A percentile compares a stretch with the other conserved stretches of the same genome.
Evolutionary conservation across 1,140 invertebrate genomes (phyloP).

Genomic region (Cotesia glomerata): DNA sequence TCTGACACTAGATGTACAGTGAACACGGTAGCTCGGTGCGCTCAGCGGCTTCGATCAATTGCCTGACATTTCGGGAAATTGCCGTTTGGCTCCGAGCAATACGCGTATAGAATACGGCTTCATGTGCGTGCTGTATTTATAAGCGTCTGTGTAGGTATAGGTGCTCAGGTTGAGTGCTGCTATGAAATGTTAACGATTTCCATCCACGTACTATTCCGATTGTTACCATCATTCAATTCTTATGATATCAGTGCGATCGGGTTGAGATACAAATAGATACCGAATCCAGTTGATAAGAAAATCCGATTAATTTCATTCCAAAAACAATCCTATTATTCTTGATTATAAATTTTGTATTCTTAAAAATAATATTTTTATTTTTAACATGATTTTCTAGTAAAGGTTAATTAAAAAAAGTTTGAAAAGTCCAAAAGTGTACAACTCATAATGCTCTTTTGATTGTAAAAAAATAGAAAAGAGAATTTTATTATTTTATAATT

Average conservation of each 20-base stretch:
- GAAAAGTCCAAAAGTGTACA: too few species aligned
- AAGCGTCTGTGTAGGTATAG: neutral
- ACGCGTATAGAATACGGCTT: neutral
- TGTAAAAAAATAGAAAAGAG: too few species aligned
- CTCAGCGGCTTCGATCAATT: conserved; percentile 5
- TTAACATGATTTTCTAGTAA: too few species aligned
- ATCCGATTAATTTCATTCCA: too few species aligned
- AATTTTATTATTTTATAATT: too few species aligned
- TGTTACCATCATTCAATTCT: neutral
- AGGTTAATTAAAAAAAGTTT: too few species aligned
- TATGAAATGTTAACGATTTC: neutral
- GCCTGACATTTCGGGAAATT: neutral
- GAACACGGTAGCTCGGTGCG: neutral
- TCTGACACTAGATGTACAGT: neutral
- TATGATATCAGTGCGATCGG: neutral
- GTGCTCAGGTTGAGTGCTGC: neutral
- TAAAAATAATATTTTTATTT: too few species aligned
- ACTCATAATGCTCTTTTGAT: too few species aligned
- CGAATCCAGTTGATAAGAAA: too few species aligned
- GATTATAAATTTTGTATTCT: too few species aligned
- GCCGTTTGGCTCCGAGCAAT: neutral
- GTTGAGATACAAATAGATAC: too few species aligned
- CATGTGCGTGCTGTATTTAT: neutral
- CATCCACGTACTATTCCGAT: neutral
- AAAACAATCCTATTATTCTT: too few species aligned